Evolutionary conservation across 2,113 vertebrate species (phyloP), one percentile per base, ranked within the genome.

Genomic region (Todiramphus chloris): DNA sequence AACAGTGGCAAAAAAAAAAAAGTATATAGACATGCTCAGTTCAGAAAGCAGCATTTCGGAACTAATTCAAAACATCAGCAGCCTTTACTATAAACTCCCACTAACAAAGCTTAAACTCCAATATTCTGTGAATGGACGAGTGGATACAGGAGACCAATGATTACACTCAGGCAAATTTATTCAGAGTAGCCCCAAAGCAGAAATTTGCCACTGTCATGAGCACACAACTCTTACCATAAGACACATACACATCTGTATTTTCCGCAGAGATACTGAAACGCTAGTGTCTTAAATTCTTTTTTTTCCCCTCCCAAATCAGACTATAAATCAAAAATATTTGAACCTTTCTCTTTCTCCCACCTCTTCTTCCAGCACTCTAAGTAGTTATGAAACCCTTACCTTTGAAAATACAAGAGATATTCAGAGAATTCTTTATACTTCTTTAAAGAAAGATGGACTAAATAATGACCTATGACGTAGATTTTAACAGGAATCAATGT

Each of bases 321-420:
- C 37, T n/a, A 30, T 30, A 87, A 62, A 87, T 56, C 18, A 80
- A 58, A 93, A 90, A 77, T 35, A 46, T 5, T 76, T 70, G 44
- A 63, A 60, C 2, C 0, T 24, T 43, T 50, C 11, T 14, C 20
- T 16, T 3, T 3, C 10, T 4, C 4, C 1, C 9, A 2, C 5
- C 4, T 3, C 44, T 11, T 72, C 41, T 43, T 60, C 31, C 53
- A 48, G 7, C 9, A 20, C 15, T 78, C 20, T 23, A 60, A n/a
- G n/a, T 63, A 66, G 28, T 75, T 81, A 83, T 0, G 4, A 90
- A 88, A 64, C 1, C 17, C 10, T 60, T 59, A 59, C 3, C 28
- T 63, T 56, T 37, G 20, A 76, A 50, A 48, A 88, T 44, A 1
- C 2, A 79, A 30, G 3, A 74, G 7, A 51, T 5, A n/a, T 20